phyloP scores from a whole-genome alignment of 2,113 vertebrate species.

The Malurus elegans region DNA sequence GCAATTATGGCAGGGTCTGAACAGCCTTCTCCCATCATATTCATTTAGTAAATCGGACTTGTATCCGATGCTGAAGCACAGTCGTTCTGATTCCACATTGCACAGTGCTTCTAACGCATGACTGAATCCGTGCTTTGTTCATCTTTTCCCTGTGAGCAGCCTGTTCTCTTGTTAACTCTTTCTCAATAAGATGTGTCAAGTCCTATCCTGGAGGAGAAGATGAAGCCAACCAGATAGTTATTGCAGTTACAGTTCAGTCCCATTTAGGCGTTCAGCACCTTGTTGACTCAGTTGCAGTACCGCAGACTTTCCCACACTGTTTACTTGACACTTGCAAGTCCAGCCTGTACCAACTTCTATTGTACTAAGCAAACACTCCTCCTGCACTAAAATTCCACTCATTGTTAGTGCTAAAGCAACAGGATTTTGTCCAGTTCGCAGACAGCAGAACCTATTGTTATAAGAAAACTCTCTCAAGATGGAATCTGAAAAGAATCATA shows the following conservation, averaged over 20 bases:
- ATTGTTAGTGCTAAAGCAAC: conserved; percentile 77
- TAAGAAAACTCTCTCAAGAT: conserved; percentile 73
- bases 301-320: conserved; percentile 76
- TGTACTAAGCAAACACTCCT: conserved; percentile 75
- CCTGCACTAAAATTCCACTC: conserved; percentile 74
- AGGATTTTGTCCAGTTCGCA: conserved; percentile 74
- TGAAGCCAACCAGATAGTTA: conserved; percentile 50
- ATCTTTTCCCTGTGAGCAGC: background rate
- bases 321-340: conserved; percentile 73
- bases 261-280: conserved; percentile 40
- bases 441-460: conserved; percentile 76
- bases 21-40: background rate
- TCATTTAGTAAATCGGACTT: background rate
- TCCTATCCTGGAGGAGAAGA: conserved; percentile 12
- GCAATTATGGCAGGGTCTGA: background rate
- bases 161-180: conserved; percentile 54
- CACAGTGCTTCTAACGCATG: conserved; percentile 27
- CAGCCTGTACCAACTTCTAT: conserved; percentile 69
- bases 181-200: conserved; percentile 34
- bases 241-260: conserved; percentile 53
- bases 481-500: conserved; percentile 78
- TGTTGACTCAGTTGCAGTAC: conserved; percentile 74
- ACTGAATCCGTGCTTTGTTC: conserved; percentile 30
- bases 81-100: conserved; percentile 25
- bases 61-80: background rate